Evolutionary conservation across 1,140 invertebrate genomes (phyloP), one percentile per base, ranked within the genome.

Genomic region (Gryon sp.): DNA sequence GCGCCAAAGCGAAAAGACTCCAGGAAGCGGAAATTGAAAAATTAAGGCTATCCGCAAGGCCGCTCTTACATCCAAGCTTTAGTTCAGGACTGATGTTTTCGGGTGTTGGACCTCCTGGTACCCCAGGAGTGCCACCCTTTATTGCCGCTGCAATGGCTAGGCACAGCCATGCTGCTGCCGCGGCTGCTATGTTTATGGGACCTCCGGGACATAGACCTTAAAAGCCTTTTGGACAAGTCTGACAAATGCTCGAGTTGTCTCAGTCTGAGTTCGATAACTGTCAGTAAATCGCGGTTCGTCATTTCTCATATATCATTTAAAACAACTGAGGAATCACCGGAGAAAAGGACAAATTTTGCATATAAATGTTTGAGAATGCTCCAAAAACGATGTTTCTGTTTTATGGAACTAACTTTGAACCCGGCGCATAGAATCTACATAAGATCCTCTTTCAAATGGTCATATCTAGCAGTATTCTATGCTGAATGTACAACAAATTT

Each of bases 1-100:
- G 97, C 36, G 97, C 97, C 50, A 98, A 99, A 90, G 96, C 96
- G 83, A 98, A 98, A 89, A 91, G 97, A 45, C 91, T 98, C 1
- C 96, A 98, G 86, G 97, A 98, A 84, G 96, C 97, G 30, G 97
- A 98, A 91, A 93, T 97, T 79, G 95, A 96, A 87, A 96, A 96
- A 86, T 86, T 96, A 72, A 94, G 95, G 88, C 93, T 95, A 91
- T 94, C 94, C 26, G 91, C 92, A 32, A 81, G 88, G 43, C 88
- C 88, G 3, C 50, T 89, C 11, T 38, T 89, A 34, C 87, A 89
- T 63, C 88, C 88, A 12, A 89, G 88, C 65, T 89, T 89, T 30
- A 84, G 86, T 60, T 87, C 88, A 30, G 84, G 88, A 12, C 78
- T 89, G 9, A 88, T 88, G 87, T 89, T 89, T 76, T 85, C 88